These are phyloP conservation scores for Polymixis lichenea DNA, from an alignment of 2,888 invertebrate species.

Conservation along the genomic window DNA sequence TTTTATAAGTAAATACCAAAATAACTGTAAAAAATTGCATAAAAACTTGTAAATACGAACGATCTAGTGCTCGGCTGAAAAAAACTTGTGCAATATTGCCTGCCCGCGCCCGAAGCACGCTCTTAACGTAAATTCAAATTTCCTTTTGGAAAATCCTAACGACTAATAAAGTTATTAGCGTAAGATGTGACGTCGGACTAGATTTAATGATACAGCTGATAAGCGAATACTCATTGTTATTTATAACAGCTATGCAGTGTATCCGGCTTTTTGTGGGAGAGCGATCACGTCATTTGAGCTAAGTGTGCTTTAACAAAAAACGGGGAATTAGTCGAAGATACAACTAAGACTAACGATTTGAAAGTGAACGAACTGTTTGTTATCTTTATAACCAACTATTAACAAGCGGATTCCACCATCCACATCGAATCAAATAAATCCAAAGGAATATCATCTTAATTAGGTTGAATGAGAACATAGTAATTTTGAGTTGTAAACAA, in stretches of 20 bases:
- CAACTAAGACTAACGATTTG: constrained; percentile 66
- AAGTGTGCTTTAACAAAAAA: constrained; percentile 71
- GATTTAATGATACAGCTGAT: constrained; percentile 58
- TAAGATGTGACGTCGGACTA: constrained; percentile 39
- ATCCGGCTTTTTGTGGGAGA: constrained; percentile 78
- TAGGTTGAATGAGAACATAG: constrained; percentile 50
- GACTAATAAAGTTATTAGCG: constrained; percentile 29
- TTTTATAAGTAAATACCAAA: too few species aligned
- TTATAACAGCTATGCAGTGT: constrained; percentile 65
- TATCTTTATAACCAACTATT: constrained; percentile 63
- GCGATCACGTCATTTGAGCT: constrained; percentile 73
- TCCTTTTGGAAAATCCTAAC: constrained; percentile 32
- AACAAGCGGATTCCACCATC: constrained; percentile 49
- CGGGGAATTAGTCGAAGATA: constrained; percentile 67
- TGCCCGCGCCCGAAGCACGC: too few species aligned
- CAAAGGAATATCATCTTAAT: constrained; percentile 51
- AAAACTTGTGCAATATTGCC: too few species aligned
- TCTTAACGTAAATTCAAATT: too few species aligned
- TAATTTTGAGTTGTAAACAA: constrained; percentile 65
- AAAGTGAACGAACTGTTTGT: constrained; percentile 63
- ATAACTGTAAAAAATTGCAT: too few species aligned
- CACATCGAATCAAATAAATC: constrained; percentile 37
- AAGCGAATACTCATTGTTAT: constrained; percentile 66
- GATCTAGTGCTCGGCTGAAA: too few species aligned
- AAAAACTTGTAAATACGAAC: too few species aligned